These are phyloP conservation scores for Escarpia spicata DNA, from an alignment of 2,888 invertebrate species.

Conservation along the genomic window DNA sequence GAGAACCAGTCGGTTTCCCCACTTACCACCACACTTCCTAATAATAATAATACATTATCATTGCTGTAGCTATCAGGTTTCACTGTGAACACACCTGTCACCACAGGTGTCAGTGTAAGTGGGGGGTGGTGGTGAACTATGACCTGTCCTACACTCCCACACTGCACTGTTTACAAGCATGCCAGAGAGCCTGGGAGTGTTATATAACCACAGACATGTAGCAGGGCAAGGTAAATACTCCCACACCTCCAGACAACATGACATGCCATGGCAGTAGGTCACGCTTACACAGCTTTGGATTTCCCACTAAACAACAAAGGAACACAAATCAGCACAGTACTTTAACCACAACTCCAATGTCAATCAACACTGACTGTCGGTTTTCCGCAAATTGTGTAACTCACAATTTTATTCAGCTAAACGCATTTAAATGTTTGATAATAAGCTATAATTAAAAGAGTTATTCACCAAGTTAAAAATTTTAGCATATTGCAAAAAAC, in stretches of 20 bases:
- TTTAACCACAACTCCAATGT: not conserved
- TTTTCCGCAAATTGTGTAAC: too few relatives aligned
- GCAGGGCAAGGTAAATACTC: not conserved
- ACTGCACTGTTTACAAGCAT: not conserved
- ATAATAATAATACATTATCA: slow-evolving; percentile 5
- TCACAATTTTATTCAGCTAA: too few relatives aligned
- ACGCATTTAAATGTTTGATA: too few relatives aligned
- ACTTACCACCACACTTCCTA: not conserved
- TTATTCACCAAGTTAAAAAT: too few relatives aligned
- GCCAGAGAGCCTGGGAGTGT: not conserved
- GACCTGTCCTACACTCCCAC: not conserved
- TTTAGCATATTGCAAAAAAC: too few relatives aligned
- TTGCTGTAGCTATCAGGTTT: not conserved
- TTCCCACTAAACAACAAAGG: not conserved
- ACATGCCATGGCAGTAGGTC: not conserved
- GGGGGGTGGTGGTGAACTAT: not conserved
- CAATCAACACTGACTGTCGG: too few relatives aligned
- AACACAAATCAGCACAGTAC: not conserved
- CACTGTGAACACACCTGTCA: not conserved
- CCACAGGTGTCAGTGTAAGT: not conserved
- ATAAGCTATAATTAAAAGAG: too few relatives aligned
- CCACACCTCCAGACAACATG: not conserved
- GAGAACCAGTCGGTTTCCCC: not conserved
- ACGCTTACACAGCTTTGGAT: not conserved
- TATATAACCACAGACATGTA: not conserved